A percentile compares a stretch with the other conserved stretches of the same genome.
Conservation (phyloP, 1,140 invertebrate species). For the Ephestia elutella region DNA sequence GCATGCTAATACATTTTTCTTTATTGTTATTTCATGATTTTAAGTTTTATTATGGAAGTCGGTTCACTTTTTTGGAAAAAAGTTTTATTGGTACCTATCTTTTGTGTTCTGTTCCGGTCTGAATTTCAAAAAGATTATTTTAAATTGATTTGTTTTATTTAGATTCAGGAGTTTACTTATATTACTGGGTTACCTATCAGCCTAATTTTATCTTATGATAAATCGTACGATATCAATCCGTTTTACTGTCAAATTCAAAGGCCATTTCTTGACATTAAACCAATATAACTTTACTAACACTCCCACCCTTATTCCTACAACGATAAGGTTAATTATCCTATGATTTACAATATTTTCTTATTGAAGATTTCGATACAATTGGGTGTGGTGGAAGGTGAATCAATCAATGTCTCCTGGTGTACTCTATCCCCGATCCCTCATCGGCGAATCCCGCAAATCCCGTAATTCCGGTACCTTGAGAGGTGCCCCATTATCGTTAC, state of each 20-base stretch:
- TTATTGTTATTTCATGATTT: too few species aligned
- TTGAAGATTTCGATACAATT: conserved; percentile 25
- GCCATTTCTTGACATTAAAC: conserved; percentile 17
- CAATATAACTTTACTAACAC: conserved; percentile 3
- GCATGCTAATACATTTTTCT: too few species aligned
- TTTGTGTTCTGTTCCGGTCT: too few species aligned
- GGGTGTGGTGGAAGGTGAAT: conserved; percentile 32
- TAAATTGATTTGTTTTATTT: too few species aligned
- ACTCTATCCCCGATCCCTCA: conserved; percentile 34
- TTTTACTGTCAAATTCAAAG: conserved; percentile 28
- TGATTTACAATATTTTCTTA: background rate
- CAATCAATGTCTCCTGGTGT: conserved; percentile 37
- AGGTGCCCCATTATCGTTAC: conserved; percentile 9
- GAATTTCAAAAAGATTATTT: too few species aligned
- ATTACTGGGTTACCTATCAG: background rate
- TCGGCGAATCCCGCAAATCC: conserved; percentile 19
- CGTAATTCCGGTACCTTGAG: conserved; percentile 19
- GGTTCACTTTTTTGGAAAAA: too few species aligned
- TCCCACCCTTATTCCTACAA: background rate
- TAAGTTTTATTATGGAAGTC: too few species aligned
- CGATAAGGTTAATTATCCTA: conserved; percentile 11
- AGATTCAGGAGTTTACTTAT: too few species aligned
- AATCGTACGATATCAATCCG: conserved; percentile 27
- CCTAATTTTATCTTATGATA: conserved; percentile 25
- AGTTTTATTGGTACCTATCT: too few species aligned